Conservation (phyloP, 2,797 vertebrate genomes). For the Hirundo rustica region DNA sequence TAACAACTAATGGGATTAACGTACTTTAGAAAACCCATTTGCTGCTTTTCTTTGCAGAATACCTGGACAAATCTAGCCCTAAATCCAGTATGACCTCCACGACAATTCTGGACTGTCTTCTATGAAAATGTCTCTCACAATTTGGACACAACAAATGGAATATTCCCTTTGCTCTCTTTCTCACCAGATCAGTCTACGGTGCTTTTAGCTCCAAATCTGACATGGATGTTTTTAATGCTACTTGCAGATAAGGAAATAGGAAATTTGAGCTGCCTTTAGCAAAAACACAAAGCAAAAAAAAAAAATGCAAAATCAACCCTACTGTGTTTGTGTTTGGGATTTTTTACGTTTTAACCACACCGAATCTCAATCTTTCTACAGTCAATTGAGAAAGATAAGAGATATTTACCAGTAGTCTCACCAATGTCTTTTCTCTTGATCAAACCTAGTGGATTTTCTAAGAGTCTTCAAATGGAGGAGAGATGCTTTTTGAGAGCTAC, state of each 20-base stretch:
- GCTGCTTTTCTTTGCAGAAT: not conserved
- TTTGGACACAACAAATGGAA: not conserved
- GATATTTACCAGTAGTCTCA: not conserved
- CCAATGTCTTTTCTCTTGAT: not conserved
- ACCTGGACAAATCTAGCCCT: not conserved
- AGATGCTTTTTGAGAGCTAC: not conserved
- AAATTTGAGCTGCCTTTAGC: not conserved
- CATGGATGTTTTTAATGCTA: not conserved
- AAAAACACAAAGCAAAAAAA: not conserved
- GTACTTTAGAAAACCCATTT: not conserved
- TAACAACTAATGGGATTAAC: not conserved
- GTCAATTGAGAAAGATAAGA: not conserved
- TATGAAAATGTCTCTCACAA: not conserved
- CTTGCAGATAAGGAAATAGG: not conserved
- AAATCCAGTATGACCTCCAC: not conserved
- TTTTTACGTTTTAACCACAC: not conserved
- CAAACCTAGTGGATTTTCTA: not conserved
- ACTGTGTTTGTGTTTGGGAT: not conserved
- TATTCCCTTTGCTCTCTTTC: not conserved
- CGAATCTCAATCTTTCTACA: not conserved
- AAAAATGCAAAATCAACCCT: not conserved
- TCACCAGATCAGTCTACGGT: fast-evolving
- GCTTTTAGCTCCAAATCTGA: not conserved
- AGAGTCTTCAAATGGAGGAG: not conserved
- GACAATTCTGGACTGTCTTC: not conserved